Conservation (phyloP, 2,888 invertebrate species). For the Andrena marginata region DNA sequence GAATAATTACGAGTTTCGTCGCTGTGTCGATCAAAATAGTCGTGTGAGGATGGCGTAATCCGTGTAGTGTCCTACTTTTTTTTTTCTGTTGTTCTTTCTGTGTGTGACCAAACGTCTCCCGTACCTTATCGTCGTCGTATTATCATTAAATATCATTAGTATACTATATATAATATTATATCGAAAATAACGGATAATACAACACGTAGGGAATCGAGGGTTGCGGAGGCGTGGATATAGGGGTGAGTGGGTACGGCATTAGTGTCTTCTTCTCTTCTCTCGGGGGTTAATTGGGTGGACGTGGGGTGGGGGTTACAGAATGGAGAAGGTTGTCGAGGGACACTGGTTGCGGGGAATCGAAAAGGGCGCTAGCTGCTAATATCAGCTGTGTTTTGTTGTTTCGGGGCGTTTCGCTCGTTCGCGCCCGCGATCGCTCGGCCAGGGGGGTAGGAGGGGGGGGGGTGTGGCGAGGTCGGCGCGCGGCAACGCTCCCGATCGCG, state of each 20-base stretch:
- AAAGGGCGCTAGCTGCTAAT: slow-evolving; percentile 77
- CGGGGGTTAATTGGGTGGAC: slow-evolving; percentile 16
- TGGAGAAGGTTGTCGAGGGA: slow-evolving; percentile 69
- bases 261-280: slow-evolving; percentile 38
- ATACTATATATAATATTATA: slow-evolving; percentile 85
- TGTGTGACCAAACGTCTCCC: slow-evolving; percentile 84
- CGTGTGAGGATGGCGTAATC: slow-evolving; percentile 75
- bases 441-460: not conserved
- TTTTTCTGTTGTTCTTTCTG: slow-evolving; percentile 11
- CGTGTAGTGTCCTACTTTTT: slow-evolving; percentile 73
- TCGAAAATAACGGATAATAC: slow-evolving; percentile 85
- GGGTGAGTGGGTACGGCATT: slow-evolving; percentile 39
- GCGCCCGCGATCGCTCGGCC: slow-evolving; percentile 64
- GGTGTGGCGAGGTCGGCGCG: slow-evolving; percentile 1
- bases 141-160: slow-evolving; percentile 85
- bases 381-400: slow-evolving; percentile 71
- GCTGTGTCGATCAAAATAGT: slow-evolving; percentile 71
- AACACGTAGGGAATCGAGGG: slow-evolving; percentile 84
- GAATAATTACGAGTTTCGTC: slow-evolving; percentile 55
- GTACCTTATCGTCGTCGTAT: slow-evolving; percentile 85
- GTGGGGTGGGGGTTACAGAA: slow-evolving; percentile 30
- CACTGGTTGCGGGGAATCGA: slow-evolving; percentile 68
- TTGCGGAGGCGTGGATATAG: slow-evolving; percentile 62
- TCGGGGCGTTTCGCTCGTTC: slow-evolving; percentile 66
- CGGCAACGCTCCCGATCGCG: not conserved